These are phyloP conservation scores for Cirrhinus molitorella DNA, from an alignment of 2,797 vertebrate genomes.

Conservation along the genomic window DNA sequence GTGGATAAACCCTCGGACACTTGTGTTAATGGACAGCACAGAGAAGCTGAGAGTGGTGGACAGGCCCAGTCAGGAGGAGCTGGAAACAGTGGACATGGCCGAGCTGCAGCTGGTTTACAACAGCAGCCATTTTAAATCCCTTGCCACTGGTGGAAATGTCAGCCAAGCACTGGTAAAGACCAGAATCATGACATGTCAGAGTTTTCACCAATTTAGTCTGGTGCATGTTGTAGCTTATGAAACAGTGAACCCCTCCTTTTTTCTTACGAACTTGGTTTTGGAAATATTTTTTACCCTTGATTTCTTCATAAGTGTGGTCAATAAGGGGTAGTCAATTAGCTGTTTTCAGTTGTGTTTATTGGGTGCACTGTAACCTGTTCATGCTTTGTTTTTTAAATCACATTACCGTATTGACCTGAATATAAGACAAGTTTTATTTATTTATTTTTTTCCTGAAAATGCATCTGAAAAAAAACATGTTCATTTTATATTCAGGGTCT, in stretches of 20 bases:
- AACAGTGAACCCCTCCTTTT: neutral
- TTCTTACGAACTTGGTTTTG: neutral
- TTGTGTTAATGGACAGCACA: slow-evolving; percentile 92
- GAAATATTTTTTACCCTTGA: neutral
- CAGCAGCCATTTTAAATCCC: slow-evolving; percentile 97
- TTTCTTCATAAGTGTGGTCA: neutral
- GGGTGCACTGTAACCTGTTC: too few relatives aligned
- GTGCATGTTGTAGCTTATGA: neutral
- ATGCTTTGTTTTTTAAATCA: too few relatives aligned
- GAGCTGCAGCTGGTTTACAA: slow-evolving; percentile 96
- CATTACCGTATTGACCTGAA: too few relatives aligned
- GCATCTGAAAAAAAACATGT: too few relatives aligned
- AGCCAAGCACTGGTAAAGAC: slow-evolving; percentile 93
- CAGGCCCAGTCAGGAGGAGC: slow-evolving; percentile 90
- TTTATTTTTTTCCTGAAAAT: too few relatives aligned
- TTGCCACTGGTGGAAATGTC: slow-evolving; percentile 96
- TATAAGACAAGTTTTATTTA: too few relatives aligned
- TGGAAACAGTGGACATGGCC: slow-evolving; percentile 92
- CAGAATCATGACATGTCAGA: neutral
- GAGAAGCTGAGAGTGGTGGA: slow-evolving; percentile 95
- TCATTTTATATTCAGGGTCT: too few relatives aligned
- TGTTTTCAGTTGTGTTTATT: too few relatives aligned
- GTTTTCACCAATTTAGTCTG: neutral
- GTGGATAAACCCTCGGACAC: slow-evolving; percentile 95
- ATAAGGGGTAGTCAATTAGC: too few relatives aligned